These are phyloP conservation scores for Anorthoa munda DNA, from an alignment of 2,888 invertebrate genomes.

Conservation along the genomic window DNA sequence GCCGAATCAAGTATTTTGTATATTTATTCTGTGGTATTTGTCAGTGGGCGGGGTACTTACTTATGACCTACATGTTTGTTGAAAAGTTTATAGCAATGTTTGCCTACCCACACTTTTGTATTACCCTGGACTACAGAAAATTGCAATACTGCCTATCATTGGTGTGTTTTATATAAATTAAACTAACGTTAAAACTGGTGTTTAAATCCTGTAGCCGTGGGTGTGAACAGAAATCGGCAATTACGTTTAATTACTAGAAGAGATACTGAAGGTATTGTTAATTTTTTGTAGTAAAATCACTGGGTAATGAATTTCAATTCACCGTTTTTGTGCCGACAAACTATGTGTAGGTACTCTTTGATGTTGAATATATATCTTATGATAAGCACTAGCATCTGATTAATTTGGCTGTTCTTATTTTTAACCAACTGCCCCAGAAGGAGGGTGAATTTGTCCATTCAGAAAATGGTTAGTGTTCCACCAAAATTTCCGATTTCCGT, in stretches of 20 bases:
- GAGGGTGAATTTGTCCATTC: too few relatives aligned
- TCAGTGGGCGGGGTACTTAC: too few relatives aligned
- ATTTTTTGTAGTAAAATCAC: too few relatives aligned
- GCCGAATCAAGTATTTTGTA: too few relatives aligned
- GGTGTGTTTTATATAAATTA: constrained; percentile 53
- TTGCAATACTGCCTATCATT: constrained; percentile 40
- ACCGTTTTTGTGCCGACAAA: too few relatives aligned
- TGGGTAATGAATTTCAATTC: too few relatives aligned
- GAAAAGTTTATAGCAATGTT: background rate
- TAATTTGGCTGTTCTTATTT: background rate
- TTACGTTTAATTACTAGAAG: background rate
- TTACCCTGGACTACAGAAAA: constrained; percentile 32
- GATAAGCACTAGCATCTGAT: too few relatives aligned
- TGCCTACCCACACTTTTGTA: background rate
- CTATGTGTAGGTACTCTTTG: too few relatives aligned
- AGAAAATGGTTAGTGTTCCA: background rate
- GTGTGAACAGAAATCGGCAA: constrained; percentile 8
- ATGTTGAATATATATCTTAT: too few relatives aligned
- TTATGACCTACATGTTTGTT: too few relatives aligned
- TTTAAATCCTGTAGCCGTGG: constrained; percentile 26
- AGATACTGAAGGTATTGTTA: too few relatives aligned
- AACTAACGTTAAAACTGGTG: constrained; percentile 52
- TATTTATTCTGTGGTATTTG: too few relatives aligned
- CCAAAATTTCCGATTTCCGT: constrained; percentile 7
- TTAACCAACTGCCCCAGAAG: background rate